Conservation (phyloP, 2,888 invertebrate species). For the Pristionchus mayeri region DNA sequence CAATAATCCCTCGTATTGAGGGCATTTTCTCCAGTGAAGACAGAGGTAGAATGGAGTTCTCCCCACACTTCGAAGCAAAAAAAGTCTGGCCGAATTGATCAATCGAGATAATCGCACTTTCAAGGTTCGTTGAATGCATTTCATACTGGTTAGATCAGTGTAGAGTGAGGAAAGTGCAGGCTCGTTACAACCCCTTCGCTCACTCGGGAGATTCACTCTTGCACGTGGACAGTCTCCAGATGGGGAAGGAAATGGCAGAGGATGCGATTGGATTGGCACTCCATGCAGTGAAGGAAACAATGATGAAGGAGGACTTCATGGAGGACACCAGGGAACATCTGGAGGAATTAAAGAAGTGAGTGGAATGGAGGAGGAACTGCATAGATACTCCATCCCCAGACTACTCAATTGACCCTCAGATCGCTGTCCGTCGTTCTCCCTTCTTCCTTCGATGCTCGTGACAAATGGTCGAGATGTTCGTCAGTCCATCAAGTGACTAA, state of each 20-base stretch:
- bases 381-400: too few relatives aligned
- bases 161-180: background rate
- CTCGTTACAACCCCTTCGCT: slow-evolving; percentile 8
- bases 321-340: slow-evolving; percentile 52
- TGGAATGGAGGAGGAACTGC: too few relatives aligned
- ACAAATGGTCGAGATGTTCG: slow-evolving; percentile 71
- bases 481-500: slow-evolving; percentile 58
- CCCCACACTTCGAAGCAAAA: background rate
- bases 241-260: background rate
- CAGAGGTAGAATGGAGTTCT: background rate
- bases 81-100: background rate
- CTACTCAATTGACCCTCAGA: background rate
- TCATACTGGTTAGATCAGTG: background rate
- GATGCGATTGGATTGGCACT: background rate
- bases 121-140: background rate
- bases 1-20: too few relatives aligned
- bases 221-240: background rate
- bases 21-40: background rate
- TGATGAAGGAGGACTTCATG: background rate
- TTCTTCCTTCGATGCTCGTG: slow-evolving; percentile 74
- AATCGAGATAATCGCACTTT: background rate
- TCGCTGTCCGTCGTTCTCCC: background rate
- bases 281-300: background rate
- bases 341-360: slow-evolving; percentile 49
- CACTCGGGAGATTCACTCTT: background rate